These are phyloP conservation scores for Sarcoramphus papa DNA, from an alignment of 2,797 vertebrate genomes.

Conservation along the genomic window DNA sequence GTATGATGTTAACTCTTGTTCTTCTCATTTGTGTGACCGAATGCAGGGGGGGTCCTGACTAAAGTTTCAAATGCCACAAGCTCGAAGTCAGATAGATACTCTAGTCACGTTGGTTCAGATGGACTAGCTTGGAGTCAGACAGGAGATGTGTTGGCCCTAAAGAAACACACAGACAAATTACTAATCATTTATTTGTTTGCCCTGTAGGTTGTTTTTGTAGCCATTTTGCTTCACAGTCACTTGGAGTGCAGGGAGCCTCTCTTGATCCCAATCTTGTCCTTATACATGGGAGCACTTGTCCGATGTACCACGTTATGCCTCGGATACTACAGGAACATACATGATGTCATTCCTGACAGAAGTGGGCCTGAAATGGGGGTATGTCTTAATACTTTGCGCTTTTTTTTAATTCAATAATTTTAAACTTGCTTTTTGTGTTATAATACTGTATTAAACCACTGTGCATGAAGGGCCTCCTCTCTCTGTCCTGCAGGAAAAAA, in stretches of 20 bases:
- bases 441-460: not conserved
- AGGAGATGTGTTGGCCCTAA: not conserved
- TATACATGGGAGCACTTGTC: slow-evolving; percentile 95
- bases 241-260: slow-evolving; percentile 93
- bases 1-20: not conserved
- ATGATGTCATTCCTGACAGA: slow-evolving; percentile 90
- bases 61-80: not conserved
- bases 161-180: not conserved
- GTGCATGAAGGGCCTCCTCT: not conserved
- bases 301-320: slow-evolving; percentile 91
- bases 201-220: slow-evolving; percentile 94
- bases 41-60: not conserved
- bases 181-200: not conserved
- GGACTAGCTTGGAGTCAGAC: not conserved
- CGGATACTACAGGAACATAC: slow-evolving; percentile 95
- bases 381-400: not conserved
- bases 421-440: not conserved
- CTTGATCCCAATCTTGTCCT: slow-evolving; percentile 94
- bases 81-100: not conserved
- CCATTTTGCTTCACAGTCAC: slow-evolving; percentile 95
- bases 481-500: not conserved
- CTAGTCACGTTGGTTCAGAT: not conserved
- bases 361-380: slow-evolving; percentile 92
- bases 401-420: not conserved
- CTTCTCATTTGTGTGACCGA: not conserved